Evolutionary conservation across 2,797 vertebrate genomes (phyloP), one percentile per base, ranked within the genome.

Genomic region (Dallia pectoralis): DNA sequence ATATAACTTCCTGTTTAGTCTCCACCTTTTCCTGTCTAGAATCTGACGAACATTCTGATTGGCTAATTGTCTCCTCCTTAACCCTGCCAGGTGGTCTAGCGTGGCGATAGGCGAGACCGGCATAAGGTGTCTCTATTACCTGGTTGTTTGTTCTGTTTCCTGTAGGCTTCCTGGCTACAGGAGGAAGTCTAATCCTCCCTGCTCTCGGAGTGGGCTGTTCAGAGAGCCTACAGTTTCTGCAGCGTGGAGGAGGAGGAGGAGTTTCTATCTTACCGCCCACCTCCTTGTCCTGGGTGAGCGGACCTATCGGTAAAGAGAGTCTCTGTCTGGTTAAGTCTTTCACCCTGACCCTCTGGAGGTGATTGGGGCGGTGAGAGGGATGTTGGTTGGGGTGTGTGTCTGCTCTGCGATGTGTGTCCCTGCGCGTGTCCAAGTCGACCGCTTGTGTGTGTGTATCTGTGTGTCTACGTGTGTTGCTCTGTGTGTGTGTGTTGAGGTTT

Each of bases 341-440:
- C 33, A 81, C 72, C 4, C 36, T 77, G n/a, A 81, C 74, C 59
- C 78, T 90, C 82, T 93, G 93, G 75, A 93, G 81, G 82, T 94
- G 85, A 74, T 93, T 93, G 48, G 86, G 83, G 67, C 73, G 81
- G 7, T 76, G 70, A 22, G 78, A 63, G 44, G 83, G 80, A 81
- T 88, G 89, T 62, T 84, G 74, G 77, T 49, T 71, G 25, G 61
- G 14, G 30, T 86, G 87, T 9, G 77, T 59, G 22, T 59, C n/a
- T 22, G 51, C n/a, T 40, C 36, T 40, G 36, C 36, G 36, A 53
- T 53, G 19, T 2, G 51, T 53, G 65, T 70, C 69, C 66, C 84
- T 16, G 75, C 78, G 30, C 14, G 48, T 36, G 51, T 51, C 3
- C 77, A 78, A 16, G 71, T 11, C 15, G 69, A 67, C 65, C 25